Evolutionary conservation across 1,140 invertebrate species (phyloP).

Genomic region (Diorhabda carinulata): DNA sequence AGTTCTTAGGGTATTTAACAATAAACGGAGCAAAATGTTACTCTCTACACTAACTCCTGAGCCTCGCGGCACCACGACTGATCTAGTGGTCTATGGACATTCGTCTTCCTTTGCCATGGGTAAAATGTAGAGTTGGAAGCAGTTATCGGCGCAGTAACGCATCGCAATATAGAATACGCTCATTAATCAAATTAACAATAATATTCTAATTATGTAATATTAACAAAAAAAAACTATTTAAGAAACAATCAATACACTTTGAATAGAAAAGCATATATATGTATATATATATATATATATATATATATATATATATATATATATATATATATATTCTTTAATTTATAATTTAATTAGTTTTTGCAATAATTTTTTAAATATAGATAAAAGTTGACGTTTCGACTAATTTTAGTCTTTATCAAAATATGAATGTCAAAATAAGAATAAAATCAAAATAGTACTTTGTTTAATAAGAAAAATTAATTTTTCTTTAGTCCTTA

Average conservation of each 20-base stretch:
- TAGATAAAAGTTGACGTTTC: too few species aligned
- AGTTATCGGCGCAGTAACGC: not conserved
- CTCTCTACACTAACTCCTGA: slow-evolving; percentile 13
- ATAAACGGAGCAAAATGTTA: slow-evolving; percentile 8
- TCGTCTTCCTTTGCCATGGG: slow-evolving; percentile 14
- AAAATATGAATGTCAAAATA: too few species aligned
- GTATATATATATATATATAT: too few species aligned
- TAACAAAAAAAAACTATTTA: not conserved
- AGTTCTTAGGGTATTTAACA: slow-evolving; percentile 1
- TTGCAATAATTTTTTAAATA: too few species aligned
- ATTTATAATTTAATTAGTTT: too few species aligned
- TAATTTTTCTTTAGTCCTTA: too few species aligned
- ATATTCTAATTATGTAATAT: not conserved
- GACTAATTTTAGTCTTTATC: too few species aligned
- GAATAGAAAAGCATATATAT: not conserved
- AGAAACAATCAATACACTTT: not conserved
- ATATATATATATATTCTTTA: too few species aligned
- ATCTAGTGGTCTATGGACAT: slow-evolving; percentile 15
- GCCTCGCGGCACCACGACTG: slow-evolving; percentile 29
- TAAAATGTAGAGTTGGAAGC: not conserved
- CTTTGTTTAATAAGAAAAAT: too few species aligned
- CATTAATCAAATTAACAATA: not conserved
- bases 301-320: too few species aligned
- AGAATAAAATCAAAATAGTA: too few species aligned
- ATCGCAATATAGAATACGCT: not conserved